Evolutionary conservation across 2,797 vertebrate species (phyloP).

Genomic region (Acridotheres tristis): DNA sequence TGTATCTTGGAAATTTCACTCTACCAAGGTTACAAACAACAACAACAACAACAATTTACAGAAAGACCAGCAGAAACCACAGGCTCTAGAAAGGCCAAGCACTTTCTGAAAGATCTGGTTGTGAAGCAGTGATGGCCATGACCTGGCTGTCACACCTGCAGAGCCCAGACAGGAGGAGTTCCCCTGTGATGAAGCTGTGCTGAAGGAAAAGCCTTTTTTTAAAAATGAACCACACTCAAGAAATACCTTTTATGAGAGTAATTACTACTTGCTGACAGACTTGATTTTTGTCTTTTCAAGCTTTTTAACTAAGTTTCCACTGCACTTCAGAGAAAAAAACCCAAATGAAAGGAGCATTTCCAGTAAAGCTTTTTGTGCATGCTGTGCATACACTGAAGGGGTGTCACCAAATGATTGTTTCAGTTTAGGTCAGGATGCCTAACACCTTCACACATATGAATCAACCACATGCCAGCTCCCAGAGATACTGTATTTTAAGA

Average conservation of each 20-base stretch:
- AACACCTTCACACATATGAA: slow-evolving; percentile 54
- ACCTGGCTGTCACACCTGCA: background rate
- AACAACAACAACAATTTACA: background rate
- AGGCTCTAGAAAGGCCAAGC: background rate
- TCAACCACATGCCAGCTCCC: slow-evolving; percentile 47
- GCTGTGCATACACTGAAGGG: background rate
- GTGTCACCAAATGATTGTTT: slow-evolving; percentile 20
- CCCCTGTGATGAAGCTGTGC: background rate
- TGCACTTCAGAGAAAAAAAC: background rate
- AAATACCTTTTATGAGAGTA: background rate
- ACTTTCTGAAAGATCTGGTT: background rate
- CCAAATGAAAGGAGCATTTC: slow-evolving; percentile 18
- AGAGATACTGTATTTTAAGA: slow-evolving; percentile 33
- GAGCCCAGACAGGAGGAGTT: background rate
- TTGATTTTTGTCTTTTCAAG: slow-evolving; percentile 8
- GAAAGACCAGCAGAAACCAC: background rate
- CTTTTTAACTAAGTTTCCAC: slow-evolving; percentile 13
- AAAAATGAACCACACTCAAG: background rate
- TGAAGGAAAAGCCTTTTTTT: background rate
- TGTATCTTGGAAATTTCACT: background rate
- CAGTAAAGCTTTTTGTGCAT: background rate
- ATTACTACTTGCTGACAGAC: slow-evolving; percentile 27
- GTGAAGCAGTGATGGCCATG: fast-evolving
- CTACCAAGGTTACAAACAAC: background rate
- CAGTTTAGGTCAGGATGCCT: slow-evolving; percentile 40